Conservation (phyloP, 2,113 vertebrate genomes). For the human region DNA sequence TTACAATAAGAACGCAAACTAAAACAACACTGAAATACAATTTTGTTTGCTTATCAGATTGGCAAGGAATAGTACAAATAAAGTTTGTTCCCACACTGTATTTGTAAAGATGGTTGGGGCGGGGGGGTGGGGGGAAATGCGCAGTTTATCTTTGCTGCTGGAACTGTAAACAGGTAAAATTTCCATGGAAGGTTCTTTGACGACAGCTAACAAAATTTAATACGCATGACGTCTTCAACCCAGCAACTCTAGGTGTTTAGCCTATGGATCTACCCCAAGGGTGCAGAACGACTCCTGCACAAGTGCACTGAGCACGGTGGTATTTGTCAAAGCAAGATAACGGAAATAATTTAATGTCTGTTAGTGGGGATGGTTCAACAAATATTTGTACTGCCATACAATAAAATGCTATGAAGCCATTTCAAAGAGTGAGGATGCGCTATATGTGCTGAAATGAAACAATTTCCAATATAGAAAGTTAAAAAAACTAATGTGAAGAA, state of each 20-base stretch:
- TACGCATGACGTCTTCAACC: background rate
- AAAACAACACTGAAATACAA: background rate
- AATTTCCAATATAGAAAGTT: background rate
- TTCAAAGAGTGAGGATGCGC: background rate
- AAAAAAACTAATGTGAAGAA: background rate
- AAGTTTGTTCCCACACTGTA: background rate
- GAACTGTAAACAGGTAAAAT: background rate
- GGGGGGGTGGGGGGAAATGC: background rate
- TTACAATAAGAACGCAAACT: background rate
- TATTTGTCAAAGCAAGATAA: background rate
- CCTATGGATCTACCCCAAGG: too few species aligned
- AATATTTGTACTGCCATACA: background rate
- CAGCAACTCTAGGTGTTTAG: background rate
- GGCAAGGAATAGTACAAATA: background rate
- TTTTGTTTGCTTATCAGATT: too few species aligned
- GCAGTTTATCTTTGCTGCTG: too few species aligned
- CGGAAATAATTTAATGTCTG: background rate
- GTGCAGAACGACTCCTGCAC: background rate
- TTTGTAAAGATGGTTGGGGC: background rate
- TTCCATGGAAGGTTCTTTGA: background rate
- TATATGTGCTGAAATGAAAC: background rate
- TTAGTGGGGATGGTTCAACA: background rate
- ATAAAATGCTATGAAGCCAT: background rate
- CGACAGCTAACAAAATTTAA: too few species aligned
- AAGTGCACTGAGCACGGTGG: accelerated